Evolutionary conservation across 2,113 vertebrate species (phyloP).

Genomic region (Prinia subflava): DNA sequence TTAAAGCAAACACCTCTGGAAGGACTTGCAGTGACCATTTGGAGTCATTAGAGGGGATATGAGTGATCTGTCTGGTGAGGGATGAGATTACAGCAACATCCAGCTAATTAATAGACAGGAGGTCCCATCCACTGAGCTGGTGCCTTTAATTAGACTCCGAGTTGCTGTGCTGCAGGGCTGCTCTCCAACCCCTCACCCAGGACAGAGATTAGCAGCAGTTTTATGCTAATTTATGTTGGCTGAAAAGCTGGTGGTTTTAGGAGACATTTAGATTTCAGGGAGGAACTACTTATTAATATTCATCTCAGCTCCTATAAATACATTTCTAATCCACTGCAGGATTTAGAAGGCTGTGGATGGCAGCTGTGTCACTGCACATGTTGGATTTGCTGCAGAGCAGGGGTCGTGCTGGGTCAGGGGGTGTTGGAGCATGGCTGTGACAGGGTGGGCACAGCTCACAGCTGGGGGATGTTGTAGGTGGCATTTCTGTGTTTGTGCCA

Average conservation of each 20-base stretch:
- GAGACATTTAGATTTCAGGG: not conserved
- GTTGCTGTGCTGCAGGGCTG: not conserved
- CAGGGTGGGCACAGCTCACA: not conserved
- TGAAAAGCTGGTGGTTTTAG: not conserved
- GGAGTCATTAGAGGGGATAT: not conserved
- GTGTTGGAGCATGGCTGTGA: not conserved
- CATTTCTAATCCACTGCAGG: slow-evolving; percentile 13
- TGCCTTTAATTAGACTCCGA: not conserved
- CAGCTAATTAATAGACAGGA: not conserved
- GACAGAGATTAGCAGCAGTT: not conserved
- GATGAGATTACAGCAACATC: not conserved
- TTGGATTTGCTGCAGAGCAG: not conserved
- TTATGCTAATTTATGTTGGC: slow-evolving; percentile 4
- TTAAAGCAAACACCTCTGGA: not conserved
- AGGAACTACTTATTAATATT: slow-evolving; percentile 40
- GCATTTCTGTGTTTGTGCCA: not conserved
- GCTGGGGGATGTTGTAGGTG: not conserved
- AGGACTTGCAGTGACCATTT: not conserved
- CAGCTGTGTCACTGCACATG: not conserved
- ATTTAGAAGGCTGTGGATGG: not conserved
- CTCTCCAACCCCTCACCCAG: not conserved
- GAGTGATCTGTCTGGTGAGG: not conserved
- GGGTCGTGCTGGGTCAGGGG: not conserved
- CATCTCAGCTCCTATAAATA: not conserved
- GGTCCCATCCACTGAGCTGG: not conserved